Conservation (phyloP, 2,797 vertebrate species). For the Eulemur coronatus region DNA sequence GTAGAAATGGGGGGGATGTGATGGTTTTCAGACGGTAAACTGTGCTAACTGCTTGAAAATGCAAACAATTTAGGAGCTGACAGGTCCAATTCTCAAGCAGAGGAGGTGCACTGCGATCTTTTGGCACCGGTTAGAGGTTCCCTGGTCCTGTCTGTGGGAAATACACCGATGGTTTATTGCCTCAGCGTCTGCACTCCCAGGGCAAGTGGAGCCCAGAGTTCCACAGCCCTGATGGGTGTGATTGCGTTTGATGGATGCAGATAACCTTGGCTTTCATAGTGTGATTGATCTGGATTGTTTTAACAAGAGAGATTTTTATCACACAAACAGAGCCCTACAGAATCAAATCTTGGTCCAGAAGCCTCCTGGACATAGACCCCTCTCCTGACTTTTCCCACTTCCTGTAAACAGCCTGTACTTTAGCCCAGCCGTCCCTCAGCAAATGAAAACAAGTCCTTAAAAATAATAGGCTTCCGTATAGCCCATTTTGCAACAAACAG, state of each 20-base stretch:
- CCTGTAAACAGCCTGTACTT: background rate
- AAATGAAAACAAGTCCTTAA: conserved; percentile 31
- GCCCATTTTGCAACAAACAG: background rate
- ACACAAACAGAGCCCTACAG: background rate
- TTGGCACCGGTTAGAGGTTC: conserved; percentile 79
- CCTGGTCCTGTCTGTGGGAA: conserved; percentile 38
- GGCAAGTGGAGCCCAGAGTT: conserved; percentile 51
- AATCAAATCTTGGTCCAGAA: conserved; percentile 14
- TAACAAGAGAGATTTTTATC: background rate
- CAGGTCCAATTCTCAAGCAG: conserved; percentile 83
- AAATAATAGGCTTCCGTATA: background rate
- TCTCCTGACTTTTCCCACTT: background rate
- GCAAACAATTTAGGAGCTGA: conserved; percentile 85
- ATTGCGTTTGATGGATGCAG: conserved; percentile 63
- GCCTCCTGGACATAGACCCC: background rate
- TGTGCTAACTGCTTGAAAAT: conserved; percentile 80
- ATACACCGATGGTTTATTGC: conserved; percentile 61
- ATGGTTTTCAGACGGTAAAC: conserved; percentile 73
- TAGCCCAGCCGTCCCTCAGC: background rate
- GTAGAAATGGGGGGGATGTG: conserved; percentile 39
- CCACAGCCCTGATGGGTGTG: background rate
- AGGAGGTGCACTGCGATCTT: conserved; percentile 63
- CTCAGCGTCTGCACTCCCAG: conserved; percentile 62
- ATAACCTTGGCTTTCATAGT: conserved; percentile 66
- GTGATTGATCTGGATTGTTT: conserved; percentile 45